Conservation (phyloP, 2,797 vertebrate species). For the Glossophaga mutica region DNA sequence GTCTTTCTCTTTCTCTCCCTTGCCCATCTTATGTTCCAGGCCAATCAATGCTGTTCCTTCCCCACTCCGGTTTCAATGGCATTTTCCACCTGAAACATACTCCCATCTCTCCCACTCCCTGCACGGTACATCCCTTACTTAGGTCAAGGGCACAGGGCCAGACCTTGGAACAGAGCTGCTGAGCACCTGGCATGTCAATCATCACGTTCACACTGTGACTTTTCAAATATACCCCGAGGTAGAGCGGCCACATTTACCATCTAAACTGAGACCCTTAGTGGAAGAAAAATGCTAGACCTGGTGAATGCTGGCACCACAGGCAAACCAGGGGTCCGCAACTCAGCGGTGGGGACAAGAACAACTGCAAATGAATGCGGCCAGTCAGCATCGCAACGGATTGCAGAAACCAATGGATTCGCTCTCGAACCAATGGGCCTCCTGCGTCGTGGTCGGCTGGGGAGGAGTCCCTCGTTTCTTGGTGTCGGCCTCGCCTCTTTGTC, state of each 20-base stretch:
- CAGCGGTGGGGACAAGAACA: background rate
- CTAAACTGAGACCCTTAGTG: background rate
- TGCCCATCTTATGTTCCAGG: rapidly evolving
- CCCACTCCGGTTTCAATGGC: rapidly evolving
- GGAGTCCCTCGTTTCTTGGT: background rate
- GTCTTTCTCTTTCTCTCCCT: background rate
- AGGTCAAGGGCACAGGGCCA: background rate
- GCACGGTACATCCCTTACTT: background rate
- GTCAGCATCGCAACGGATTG: background rate
- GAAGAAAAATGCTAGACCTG: background rate
- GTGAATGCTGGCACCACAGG: background rate
- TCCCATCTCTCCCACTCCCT: background rate
- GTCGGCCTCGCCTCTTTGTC: background rate
- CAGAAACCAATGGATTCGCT: background rate
- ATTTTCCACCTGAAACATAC: background rate
- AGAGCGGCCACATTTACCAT: background rate
- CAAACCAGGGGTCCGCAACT: background rate
- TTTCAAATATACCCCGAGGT: background rate
- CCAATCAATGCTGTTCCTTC: background rate
- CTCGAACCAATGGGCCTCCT: background rate
- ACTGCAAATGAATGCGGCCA: background rate
- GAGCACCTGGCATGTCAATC: no score
- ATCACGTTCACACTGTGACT: background rate
- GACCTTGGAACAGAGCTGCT: background rate
- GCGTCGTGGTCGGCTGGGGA: no score